Percentiles rank a stretch among this genome's conserved stretches.
phyloP scores from a whole-genome alignment of 1,140 invertebrate species.

The Aphelenchoides fujianensis region DNA sequence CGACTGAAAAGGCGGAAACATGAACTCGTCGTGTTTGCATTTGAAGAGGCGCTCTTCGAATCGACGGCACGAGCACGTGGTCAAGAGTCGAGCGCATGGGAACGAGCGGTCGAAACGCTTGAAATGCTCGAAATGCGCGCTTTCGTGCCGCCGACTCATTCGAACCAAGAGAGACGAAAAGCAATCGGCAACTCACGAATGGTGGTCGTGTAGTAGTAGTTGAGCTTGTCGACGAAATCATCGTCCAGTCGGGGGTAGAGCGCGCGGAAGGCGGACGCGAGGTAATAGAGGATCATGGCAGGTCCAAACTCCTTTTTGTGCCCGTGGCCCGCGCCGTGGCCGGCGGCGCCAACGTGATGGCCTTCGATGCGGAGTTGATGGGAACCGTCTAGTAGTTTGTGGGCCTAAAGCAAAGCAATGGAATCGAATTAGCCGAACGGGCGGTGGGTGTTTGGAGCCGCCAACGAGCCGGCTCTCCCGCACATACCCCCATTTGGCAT shows the following conservation, averaged over 20 bases:
- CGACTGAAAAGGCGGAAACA: slow-evolving; percentile 50
- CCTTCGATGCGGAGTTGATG: slow-evolving; percentile 60
- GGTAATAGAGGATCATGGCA: slow-evolving; percentile 62
- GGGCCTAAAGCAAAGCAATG: slow-evolving; percentile 45
- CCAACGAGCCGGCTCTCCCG: neutral
- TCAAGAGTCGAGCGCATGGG: no score
- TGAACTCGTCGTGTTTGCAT: slow-evolving; percentile 5
- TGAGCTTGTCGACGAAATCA: slow-evolving; percentile 62
- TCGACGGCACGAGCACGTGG: no score
- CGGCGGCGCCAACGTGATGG: slow-evolving; percentile 51
- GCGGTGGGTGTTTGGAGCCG: no score
- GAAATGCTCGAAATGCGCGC: no score
- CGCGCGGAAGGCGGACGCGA: slow-evolving; percentile 61
- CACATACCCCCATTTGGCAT: slow-evolving; percentile 13
- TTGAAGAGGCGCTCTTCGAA: no score
- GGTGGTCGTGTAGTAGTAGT: slow-evolving; percentile 62
- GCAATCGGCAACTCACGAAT: slow-evolving; percentile 59
- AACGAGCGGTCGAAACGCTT: no score
- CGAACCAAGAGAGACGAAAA: neutral
- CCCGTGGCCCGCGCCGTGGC: slow-evolving; percentile 52
- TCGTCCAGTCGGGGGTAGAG: slow-evolving; percentile 61
- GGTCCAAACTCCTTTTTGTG: slow-evolving; percentile 62
- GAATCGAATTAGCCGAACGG: neutral
- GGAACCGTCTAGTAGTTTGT: slow-evolving; percentile 62
- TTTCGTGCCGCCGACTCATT: slow-evolving; percentile 3